Conservation (phyloP, 2,888 invertebrate genomes). For the Dolomedes plantarius region DNA sequence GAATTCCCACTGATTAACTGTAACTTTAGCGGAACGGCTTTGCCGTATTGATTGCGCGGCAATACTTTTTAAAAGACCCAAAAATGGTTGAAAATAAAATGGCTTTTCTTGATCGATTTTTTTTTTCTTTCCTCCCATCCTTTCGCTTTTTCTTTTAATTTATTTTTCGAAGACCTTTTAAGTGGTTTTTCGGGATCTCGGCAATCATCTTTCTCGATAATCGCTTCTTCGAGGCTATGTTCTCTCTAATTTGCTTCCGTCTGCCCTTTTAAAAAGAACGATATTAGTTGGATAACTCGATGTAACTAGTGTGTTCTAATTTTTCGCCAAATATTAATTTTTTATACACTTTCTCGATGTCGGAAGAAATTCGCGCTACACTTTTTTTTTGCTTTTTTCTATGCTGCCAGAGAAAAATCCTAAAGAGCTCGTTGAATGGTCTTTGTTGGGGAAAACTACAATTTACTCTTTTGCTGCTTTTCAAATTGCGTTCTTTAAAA, state of each 20-base stretch:
- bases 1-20: conserved; percentile 59
- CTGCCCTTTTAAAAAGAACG: conserved; percentile 38
- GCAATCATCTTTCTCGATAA: conserved; percentile 67
- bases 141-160: conserved; percentile 36
- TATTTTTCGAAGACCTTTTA: conserved; percentile 52
- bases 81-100: conserved; percentile 50
- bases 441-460: not conserved
- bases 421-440: no score
- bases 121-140: conserved; percentile 18
- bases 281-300: conserved; percentile 42
- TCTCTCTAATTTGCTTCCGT: conserved; percentile 61
- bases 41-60: conserved; percentile 45
- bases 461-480: not conserved
- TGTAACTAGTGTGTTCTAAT: conserved; percentile 35
- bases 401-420: not conserved
- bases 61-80: conserved; percentile 34
- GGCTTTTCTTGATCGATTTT: conserved; percentile 54
- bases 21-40: conserved; percentile 57
- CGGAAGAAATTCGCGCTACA: not conserved
- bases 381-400: not conserved
- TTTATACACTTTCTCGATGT: conserved; percentile 9
- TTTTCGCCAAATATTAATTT: conserved; percentile 23
- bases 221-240: conserved; percentile 36
- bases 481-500: not conserved
- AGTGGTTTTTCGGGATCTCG: conserved; percentile 50